A percentile compares a stretch with the other conserved stretches of the same genome.
Conservation (phyloP, 2,113 vertebrate species). For the Phasianus colchicus region DNA sequence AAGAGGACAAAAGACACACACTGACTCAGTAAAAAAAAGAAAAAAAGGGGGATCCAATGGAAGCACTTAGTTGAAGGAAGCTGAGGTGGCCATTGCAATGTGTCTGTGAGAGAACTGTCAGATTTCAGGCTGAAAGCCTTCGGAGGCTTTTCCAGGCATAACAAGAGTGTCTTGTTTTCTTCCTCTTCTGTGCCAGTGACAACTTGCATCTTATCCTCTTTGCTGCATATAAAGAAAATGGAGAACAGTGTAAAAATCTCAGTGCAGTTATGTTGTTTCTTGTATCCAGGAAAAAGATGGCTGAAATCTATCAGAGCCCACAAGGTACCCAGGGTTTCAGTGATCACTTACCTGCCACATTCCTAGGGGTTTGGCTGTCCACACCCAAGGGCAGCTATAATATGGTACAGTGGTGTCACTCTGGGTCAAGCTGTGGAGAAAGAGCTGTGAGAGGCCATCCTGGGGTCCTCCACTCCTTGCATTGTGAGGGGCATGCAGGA, state of each 20-base stretch:
- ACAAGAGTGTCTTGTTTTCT: not conserved
- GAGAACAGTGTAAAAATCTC: not conserved
- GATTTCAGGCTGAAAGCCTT: not conserved
- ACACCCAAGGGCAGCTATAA: not conserved
- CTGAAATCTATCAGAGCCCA: not conserved
- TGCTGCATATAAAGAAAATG: not conserved
- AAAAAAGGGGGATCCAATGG: not conserved
- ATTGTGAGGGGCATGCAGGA: not conserved
- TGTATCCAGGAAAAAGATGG: not conserved
- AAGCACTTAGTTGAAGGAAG: not conserved
- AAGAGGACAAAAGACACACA: not conserved
- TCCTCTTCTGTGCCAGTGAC: not conserved
- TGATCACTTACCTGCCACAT: not conserved
- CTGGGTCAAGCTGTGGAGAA: not conserved
- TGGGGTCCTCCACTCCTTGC: rapidly evolving
- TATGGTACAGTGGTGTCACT: not conserved
- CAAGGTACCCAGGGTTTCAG: not conserved
- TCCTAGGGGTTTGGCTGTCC: not conserved
- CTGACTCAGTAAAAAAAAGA: not conserved
- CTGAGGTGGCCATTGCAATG: not conserved
- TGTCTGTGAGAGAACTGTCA: not conserved
- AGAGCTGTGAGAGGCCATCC: not conserved
- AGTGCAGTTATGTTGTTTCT: not conserved
- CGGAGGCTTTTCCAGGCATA: not conserved
- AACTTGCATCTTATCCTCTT: not conserved